A percentile compares a stretch with the other conserved stretches of the same genome.
Conservation (phyloP, 2,797 vertebrate genomes). For the Selene dorsalis region DNA sequence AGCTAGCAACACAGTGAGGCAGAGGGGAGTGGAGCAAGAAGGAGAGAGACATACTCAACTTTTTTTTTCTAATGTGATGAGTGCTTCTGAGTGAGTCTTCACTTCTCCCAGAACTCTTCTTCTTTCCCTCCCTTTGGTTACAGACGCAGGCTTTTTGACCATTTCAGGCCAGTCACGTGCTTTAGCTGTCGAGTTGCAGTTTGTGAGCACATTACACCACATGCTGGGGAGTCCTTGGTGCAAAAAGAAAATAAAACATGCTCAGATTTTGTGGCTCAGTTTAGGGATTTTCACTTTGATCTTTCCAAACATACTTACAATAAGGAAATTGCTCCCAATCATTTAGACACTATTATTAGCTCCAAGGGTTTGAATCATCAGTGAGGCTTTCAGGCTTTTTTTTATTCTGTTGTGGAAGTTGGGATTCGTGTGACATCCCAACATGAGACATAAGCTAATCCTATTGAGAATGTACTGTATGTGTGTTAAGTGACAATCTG, state of each 20-base stretch:
- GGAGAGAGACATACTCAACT: slow-evolving; percentile 58
- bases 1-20: slow-evolving; percentile 67
- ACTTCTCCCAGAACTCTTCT: slow-evolving; percentile 44
- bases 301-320: slow-evolving; percentile 46
- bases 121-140: slow-evolving; percentile 56
- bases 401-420: slow-evolving; percentile 74
- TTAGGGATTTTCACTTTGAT: slow-evolving; percentile 34
- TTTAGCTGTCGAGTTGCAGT: slow-evolving; percentile 58
- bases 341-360: slow-evolving; percentile 62
- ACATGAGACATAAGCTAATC: slow-evolving; percentile 81
- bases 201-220: slow-evolving; percentile 55
- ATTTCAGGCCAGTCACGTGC: slow-evolving; percentile 71
- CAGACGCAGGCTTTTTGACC: slow-evolving; percentile 56
- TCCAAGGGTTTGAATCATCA: slow-evolving; percentile 58
- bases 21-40: slow-evolving; percentile 64
- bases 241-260: slow-evolving; percentile 48
- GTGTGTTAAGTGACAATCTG: slow-evolving; percentile 82
- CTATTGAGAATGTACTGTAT: slow-evolving; percentile 83
- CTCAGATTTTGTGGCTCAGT: slow-evolving; percentile 67
- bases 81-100: slow-evolving; percentile 50
- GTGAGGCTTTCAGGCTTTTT: slow-evolving; percentile 64
- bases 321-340: slow-evolving; percentile 46
- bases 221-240: slow-evolving; percentile 42
- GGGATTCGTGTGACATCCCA: slow-evolving; percentile 77
- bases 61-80: slow-evolving; percentile 45